Evolutionary conservation across 2,797 vertebrate genomes (phyloP), one percentile per base, ranked within the genome.

Genomic region (Astyanax mexicanus): DNA sequence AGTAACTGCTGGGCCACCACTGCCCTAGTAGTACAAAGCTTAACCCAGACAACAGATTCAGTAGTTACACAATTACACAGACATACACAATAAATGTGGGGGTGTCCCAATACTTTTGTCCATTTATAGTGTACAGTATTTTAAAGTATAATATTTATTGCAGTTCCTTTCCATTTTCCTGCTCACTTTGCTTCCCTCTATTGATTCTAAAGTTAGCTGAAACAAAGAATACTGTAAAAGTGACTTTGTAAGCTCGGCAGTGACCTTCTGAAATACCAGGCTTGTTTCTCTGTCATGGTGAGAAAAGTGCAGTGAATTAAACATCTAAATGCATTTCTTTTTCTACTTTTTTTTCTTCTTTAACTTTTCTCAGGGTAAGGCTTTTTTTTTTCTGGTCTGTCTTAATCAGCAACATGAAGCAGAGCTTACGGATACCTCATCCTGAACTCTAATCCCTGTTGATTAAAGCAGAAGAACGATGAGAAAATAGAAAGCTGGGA

Each of bases 361-460:
- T 15, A 45, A 44, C 37, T 12, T 38, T 40, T 9, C 29, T 21
- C 35, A 37, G 37, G 29, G 54, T 38, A 17, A 29, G 44, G 29
- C 62, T 9, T 19, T 37, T 45, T 9, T 19, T 37, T 45, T 13
- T 8, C 37, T 35, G 35, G 55, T 40, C 35, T 21, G 11, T 8
- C n/a, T 60, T 32, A 57, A 61, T 72, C 42, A n/a, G 10, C 29
- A 15, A 27, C 25, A 21, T 37, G 13, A 27, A 23, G 70, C 58
- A 23, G 32, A 38, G 52, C 35, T 54, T 54, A 15, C 44, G 35
- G 65, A 58, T 29, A 67, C 44, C 40, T 25, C 37, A n/a, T 55
- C 66, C n/a, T 54, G 35, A 65, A 17, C 21, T 72, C 52, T 78
- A 60, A 52, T 58, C 32, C 61, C 45, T 52, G 61, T 54, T 65